phyloP scores from a whole-genome alignment of 2,797 vertebrate genomes.

The Halcyon badia region DNA sequence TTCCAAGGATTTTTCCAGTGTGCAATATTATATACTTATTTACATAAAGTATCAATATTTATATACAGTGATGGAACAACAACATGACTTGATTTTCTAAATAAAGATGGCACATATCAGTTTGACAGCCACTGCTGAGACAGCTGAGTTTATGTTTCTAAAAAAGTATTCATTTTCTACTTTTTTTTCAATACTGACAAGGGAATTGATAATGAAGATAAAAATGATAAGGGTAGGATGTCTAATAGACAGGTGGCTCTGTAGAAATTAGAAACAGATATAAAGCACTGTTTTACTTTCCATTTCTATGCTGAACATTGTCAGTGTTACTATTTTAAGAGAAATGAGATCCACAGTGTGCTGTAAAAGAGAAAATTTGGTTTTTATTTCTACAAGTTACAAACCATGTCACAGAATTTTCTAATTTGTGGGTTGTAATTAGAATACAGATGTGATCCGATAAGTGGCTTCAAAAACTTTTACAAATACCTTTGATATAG shows the following conservation, averaged over 20 bases:
- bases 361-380: not conserved
- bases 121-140: constrained; percentile 54
- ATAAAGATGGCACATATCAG: constrained; percentile 34
- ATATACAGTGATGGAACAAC: not conserved
- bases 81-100: constrained; percentile 45
- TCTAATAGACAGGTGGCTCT: constrained; percentile 24
- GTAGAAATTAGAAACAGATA: not conserved
- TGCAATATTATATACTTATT: not conserved
- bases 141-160: constrained; percentile 25
- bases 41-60: constrained; percentile 59
- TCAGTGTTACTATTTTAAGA: not conserved
- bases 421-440: not conserved
- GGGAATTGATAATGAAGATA: constrained; percentile 53
- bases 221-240: constrained; percentile 23
- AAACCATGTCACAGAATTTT: not conserved
- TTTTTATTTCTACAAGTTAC: not conserved
- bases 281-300: not conserved
- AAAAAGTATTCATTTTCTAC: constrained; percentile 22
- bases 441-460: not conserved
- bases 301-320: not conserved
- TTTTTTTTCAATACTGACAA: constrained; percentile 21
- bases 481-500: not conserved
- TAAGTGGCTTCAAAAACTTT: not conserved
- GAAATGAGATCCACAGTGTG: not conserved
- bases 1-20: not conserved